Conservation (phyloP, 2,888 invertebrate genomes). For the Melanchra persicariae region DNA sequence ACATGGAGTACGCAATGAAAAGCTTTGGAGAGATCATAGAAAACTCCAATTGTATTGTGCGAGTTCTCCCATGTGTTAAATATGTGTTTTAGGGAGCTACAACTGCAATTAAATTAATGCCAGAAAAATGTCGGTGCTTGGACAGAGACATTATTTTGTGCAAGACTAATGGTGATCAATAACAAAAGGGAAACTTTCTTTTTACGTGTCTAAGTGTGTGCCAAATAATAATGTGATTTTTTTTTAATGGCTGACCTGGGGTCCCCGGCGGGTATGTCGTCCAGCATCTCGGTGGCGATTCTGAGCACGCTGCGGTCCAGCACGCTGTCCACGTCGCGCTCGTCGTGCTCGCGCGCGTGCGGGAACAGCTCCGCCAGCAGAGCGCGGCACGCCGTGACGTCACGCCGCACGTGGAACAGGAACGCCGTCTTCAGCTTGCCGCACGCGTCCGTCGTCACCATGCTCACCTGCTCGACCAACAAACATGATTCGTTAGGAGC, state of each 20-base stretch:
- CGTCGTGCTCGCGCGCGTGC: slow-evolving; percentile 77
- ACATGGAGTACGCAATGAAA: too few relatives aligned
- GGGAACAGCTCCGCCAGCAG: slow-evolving; percentile 78
- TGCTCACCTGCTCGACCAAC: slow-evolving; percentile 73
- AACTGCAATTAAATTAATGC: too few relatives aligned
- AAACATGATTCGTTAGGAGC: background rate
- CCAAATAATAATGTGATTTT: too few relatives aligned
- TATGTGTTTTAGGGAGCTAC: too few relatives aligned
- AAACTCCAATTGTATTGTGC: too few relatives aligned
- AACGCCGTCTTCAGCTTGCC: slow-evolving; percentile 94
- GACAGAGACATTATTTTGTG: too few relatives aligned
- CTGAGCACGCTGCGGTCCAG: slow-evolving; percentile 81
- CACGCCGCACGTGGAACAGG: slow-evolving; percentile 93
- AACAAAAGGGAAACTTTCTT: too few relatives aligned
- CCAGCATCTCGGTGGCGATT: slow-evolving; percentile 94
- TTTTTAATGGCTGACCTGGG: slow-evolving; percentile 86
- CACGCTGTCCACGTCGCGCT: slow-evolving; percentile 77
- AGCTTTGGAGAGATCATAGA: too few relatives aligned
- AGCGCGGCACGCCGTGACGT: slow-evolving; percentile 70
- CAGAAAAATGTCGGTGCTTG: too few relatives aligned
- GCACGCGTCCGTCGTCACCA: slow-evolving; percentile 80
- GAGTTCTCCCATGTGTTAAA: too few relatives aligned
- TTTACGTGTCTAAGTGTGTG: too few relatives aligned
- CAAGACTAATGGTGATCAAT: too few relatives aligned
- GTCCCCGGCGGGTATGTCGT: slow-evolving; percentile 97